Base-by-base conservation (phyloP, 1,140 invertebrate species). In the Pseudomyrmex cubaensis region DNA sequence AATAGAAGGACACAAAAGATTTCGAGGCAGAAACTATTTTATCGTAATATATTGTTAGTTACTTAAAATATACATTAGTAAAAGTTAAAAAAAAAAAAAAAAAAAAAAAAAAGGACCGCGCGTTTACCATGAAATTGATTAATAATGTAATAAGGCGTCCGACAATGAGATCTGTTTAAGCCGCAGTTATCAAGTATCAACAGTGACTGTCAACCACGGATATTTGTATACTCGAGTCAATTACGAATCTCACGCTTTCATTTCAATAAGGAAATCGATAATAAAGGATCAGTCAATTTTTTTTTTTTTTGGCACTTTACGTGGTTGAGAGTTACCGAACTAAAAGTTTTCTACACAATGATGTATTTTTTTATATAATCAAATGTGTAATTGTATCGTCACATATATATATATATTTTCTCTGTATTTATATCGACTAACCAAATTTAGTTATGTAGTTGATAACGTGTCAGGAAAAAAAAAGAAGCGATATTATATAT, bases 381-480 rank as follows among this genome's bases (percentile, higher is more conserved):
- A 0, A 35, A 35, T 5, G 5, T 20, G 5, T 20, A 4, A 82
- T 83, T 69, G n/a, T 80, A 61, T 50, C 44, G n/a, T 84, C 35
- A 70, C 20, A 82, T 63, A 78, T 80, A 87, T 76, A 82, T 63
- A 78, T 80, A 87, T 76, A 22, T 74, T 70, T 70, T 62, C 74
- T 83, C 63, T 80, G 69, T 89, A 89, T 80, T 88, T 83, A 35
- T 35, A 82, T 82, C 86, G 78, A 89, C 83, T 89, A 89, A 89
- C 87, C 87, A 89, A 89, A 89, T 89, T 76, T 83, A 88, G 85
- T 22, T 61, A 50, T 77, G 69, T 72, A 84, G 57, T 75, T 83
- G 48, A 52, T 66, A 67, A 48, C 66, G 48, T 12, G 62, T 17
- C 2, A 56, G 25, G 62, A 57, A 56, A 12, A 62, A 62, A 69